Conservation (phyloP, 2,113 vertebrate species). For the Thinocorus orbignyianus region DNA sequence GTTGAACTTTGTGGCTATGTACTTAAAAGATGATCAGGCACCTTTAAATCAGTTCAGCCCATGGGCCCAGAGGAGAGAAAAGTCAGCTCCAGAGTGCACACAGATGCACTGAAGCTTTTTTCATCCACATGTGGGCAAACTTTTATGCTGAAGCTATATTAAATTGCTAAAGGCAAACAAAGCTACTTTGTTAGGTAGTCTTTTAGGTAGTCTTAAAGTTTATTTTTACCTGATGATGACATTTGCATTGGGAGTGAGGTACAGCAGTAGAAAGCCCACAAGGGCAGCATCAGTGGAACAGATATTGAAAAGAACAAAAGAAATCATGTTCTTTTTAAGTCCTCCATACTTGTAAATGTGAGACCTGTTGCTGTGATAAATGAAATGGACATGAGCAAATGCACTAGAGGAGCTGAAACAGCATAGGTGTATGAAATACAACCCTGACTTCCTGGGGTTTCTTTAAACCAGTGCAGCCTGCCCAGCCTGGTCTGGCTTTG, state of each 20-base stretch:
- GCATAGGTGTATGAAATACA: neutral
- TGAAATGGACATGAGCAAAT: neutral
- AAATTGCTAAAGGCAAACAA: conserved; percentile 68
- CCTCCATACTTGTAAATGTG: conserved; percentile 10
- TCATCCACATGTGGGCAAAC: conserved; percentile 40
- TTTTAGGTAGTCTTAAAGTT: conserved; percentile 35
- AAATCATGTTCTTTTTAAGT: neutral
- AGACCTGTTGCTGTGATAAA: conserved; percentile 34
- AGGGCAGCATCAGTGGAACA: conserved; percentile 31
- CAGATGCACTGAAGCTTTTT: conserved; percentile 29
- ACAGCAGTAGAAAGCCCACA: conserved; percentile 43
- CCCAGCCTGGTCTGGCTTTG: neutral
- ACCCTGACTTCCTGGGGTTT: neutral
- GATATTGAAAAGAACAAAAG: conserved; percentile 54
- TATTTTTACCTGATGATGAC: conserved; percentile 67
- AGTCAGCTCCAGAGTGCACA: conserved; percentile 9
- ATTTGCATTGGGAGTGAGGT: conserved; percentile 65
- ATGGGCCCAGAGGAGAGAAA: conserved; percentile 10
- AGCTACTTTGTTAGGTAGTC: conserved; percentile 53
- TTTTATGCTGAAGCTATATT: conserved; percentile 59
- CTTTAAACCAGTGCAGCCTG: neutral
- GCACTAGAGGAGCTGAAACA: neutral
- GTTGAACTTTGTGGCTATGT: conserved; percentile 39
- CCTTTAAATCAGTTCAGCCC: conserved; percentile 45
- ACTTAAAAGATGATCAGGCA: conserved; percentile 57